Evolutionary conservation across 1,140 invertebrate species (phyloP).

Genomic region (Battus philenor): DNA sequence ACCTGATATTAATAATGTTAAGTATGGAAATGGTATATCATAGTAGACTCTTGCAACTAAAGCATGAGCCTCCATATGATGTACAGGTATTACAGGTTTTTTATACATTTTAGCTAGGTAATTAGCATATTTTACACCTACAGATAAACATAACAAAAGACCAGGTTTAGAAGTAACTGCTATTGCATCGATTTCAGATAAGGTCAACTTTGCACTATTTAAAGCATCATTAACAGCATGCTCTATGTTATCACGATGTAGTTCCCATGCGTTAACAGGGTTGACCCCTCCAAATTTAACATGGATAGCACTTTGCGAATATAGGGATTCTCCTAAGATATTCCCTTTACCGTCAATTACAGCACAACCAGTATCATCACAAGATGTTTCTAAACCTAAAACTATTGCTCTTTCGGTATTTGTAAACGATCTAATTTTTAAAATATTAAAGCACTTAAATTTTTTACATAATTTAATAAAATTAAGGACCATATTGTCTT

Average conservation of each 20-base stretch:
- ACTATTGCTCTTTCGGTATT: slow-evolving; percentile 58
- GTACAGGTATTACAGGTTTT: slow-evolving; percentile 95
- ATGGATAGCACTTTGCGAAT: slow-evolving; percentile 87
- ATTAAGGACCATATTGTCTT: not conserved
- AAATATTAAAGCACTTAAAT: slow-evolving; percentile 5
- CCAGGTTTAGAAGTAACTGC: slow-evolving; percentile 94
- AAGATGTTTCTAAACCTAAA: slow-evolving; percentile 98
- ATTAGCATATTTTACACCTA: slow-evolving; percentile 92
- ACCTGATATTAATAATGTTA: slow-evolving; percentile 93
- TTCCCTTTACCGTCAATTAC: slow-evolving; percentile 84
- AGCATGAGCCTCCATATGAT: slow-evolving; percentile 99
- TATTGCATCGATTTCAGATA: slow-evolving; percentile 91
- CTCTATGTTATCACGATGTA: slow-evolving; percentile 90
- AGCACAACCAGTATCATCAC: slow-evolving; percentile 97
- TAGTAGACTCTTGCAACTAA: slow-evolving; percentile 86
- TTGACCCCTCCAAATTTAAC: slow-evolving; percentile 93
- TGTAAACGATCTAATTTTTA: not conserved
- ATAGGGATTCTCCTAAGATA: slow-evolving; percentile 86
- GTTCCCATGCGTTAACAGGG: slow-evolving; percentile 87
- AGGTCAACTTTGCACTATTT: slow-evolving; percentile 77
- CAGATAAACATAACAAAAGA: slow-evolving; percentile 84
- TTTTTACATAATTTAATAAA: not conserved
- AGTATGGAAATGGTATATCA: slow-evolving; percentile 89
- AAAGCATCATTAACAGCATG: slow-evolving; percentile 84
- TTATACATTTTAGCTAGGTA: slow-evolving; percentile 81